These are phyloP conservation scores for Sorex maritimensis DNA, from an alignment of 2,797 vertebrate species.

Conservation along the genomic window DNA sequence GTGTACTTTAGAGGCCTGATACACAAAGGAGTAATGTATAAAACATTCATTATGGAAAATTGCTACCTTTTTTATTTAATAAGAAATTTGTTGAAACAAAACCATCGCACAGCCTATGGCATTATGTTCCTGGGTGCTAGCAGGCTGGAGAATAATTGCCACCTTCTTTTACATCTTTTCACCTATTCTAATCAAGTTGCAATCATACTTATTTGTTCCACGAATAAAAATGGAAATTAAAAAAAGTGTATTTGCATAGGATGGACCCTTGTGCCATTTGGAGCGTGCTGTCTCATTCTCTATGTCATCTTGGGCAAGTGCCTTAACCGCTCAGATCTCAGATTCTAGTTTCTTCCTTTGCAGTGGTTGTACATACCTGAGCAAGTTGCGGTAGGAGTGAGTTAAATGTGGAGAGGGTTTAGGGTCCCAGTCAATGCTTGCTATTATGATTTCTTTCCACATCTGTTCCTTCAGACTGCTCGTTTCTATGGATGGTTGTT, in stretches of 20 bases:
- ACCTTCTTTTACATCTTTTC: conserved; percentile 69
- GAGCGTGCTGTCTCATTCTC: background rate
- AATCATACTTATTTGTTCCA: conserved; percentile 47
- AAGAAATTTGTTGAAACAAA: conserved; percentile 86
- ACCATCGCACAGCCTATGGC: conserved; percentile 42
- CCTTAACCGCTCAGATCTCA: background rate
- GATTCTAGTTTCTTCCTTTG: background rate
- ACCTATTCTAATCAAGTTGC: conserved; percentile 77
- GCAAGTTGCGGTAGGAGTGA: background rate
- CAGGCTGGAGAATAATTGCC: conserved; percentile 72
- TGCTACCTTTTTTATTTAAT: conserved; percentile 90
- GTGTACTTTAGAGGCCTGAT: conserved; percentile 90
- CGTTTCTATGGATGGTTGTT: conserved; percentile 54
- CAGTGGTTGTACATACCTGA: background rate
- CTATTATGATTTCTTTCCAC: conserved; percentile 1
- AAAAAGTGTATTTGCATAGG: background rate
- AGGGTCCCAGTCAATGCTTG: conserved; percentile 3
- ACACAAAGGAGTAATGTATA: conserved; percentile 91
- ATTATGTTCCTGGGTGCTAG: conserved; percentile 54
- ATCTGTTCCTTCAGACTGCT: conserved; percentile 45
- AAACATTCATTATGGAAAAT: conserved; percentile 91
- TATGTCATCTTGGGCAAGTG: background rate
- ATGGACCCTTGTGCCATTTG: background rate
- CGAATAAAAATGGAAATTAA: conserved; percentile 49
- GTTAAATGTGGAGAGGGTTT: background rate